These are phyloP conservation scores for Apeira syringaria DNA, from an alignment of 2,888 invertebrate species.

Conservation along the genomic window DNA sequence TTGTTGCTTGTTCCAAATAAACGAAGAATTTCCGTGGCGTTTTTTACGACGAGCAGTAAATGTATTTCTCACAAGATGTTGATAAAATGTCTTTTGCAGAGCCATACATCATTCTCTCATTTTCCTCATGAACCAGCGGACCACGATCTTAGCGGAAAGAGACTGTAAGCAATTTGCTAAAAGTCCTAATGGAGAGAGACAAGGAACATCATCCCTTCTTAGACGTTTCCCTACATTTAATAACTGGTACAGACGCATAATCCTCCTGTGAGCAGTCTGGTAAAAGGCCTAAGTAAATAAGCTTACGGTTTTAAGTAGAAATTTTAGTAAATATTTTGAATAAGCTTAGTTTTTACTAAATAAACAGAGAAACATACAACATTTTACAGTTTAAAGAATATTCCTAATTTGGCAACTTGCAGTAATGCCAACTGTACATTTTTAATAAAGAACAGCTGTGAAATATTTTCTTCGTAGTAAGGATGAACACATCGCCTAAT, in stretches of 20 bases:
- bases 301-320: neutral
- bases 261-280: too few relatives aligned
- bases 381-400: too few relatives aligned
- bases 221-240: slow-evolving; percentile 14
- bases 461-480: too few relatives aligned
- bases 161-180: slow-evolving; percentile 26
- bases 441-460: too few relatives aligned
- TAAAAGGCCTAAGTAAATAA: neutral
- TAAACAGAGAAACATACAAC: too few relatives aligned
- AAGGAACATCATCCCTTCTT: slow-evolving; percentile 16
- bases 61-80: slow-evolving; percentile 26
- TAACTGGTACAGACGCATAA: slow-evolving; percentile 1
- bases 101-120: slow-evolving; percentile 24
- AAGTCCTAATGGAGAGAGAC: slow-evolving; percentile 26
- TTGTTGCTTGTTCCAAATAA: slow-evolving; percentile 15
- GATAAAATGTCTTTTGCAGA: slow-evolving; percentile 25
- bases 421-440: too few relatives aligned
- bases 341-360: too few relatives aligned
- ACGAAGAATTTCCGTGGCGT: slow-evolving; percentile 13
- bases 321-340: too few relatives aligned
- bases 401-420: too few relatives aligned
- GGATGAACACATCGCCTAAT: too few relatives aligned
- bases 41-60: slow-evolving; percentile 11
- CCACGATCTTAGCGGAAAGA: slow-evolving; percentile 24
- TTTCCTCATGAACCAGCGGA: slow-evolving; percentile 29